phyloP scores from a whole-genome alignment of 2,797 vertebrate species.

The Lagothrix lagotricha region DNA sequence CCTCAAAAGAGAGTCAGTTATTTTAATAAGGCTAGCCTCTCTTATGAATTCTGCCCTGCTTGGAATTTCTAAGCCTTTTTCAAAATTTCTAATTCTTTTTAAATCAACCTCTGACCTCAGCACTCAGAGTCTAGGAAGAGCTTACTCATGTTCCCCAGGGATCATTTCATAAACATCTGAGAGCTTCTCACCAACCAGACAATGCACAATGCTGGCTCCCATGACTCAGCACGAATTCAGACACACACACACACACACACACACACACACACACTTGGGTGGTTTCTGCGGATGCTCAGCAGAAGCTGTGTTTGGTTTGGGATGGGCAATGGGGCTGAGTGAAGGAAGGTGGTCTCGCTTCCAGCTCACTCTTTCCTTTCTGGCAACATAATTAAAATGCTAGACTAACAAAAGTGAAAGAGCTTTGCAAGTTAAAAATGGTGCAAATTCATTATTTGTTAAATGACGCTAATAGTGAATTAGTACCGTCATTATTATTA shows the following conservation, averaged over 20 bases:
- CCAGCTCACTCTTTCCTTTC: background rate
- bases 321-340: background rate
- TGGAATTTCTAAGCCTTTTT: background rate
- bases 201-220: background rate
- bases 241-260: too few species aligned
- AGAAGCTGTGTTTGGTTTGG: background rate
- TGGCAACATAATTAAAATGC: background rate
- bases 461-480: background rate
- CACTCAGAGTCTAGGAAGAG: background rate
- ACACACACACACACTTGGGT: background rate
- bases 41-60: background rate
- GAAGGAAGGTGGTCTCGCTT: background rate
- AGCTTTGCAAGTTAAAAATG: background rate
- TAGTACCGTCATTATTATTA: background rate
- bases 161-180: background rate
- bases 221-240: background rate
- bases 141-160: background rate
- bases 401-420: background rate
- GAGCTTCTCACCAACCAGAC: background rate
- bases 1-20: background rate
- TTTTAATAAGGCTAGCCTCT: background rate
- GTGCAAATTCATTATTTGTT: background rate
- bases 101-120: background rate
- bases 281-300: background rate
- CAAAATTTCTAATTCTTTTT: background rate